phyloP scores from a whole-genome alignment of 1,140 invertebrate genomes.

The Eriocheir sinensis region DNA sequence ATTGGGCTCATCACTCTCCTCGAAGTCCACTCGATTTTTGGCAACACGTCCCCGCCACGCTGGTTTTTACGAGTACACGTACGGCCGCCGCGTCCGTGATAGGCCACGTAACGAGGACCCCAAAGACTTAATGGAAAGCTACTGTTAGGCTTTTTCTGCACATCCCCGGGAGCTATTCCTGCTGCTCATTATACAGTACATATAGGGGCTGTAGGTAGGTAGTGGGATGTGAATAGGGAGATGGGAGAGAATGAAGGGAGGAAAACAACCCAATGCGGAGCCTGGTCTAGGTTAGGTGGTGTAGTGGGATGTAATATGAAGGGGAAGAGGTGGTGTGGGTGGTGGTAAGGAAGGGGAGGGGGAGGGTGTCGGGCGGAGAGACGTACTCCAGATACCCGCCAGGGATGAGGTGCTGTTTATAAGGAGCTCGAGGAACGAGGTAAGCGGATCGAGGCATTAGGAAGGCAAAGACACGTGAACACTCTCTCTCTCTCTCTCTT shows the following conservation, averaged over 20 bases:
- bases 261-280: no score
- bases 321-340: not conserved
- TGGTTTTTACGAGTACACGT: no score
- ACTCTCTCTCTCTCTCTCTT: not conserved
- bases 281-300: not conserved
- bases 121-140: not conserved
- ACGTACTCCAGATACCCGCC: slow-evolving; percentile 19
- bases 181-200: not conserved
- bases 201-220: not conserved
- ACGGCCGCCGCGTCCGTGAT: not conserved
- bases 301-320: not conserved
- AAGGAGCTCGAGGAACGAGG: not conserved
- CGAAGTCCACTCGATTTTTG: not conserved
- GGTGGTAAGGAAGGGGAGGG: not conserved
- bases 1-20: not conserved
- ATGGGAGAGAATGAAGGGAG: not conserved
- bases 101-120: not conserved
- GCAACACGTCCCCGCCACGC: no score
- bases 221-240: not conserved
- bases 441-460: slow-evolving; percentile 4
- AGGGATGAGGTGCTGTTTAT: slow-evolving; percentile 13
- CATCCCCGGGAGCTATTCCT: not conserved
- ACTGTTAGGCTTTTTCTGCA: not conserved
- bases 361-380: not conserved
- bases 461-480: slow-evolving; percentile 22